These are phyloP conservation scores for Falco naumanni DNA, from an alignment of 2,797 vertebrate species.

Conservation along the genomic window DNA sequence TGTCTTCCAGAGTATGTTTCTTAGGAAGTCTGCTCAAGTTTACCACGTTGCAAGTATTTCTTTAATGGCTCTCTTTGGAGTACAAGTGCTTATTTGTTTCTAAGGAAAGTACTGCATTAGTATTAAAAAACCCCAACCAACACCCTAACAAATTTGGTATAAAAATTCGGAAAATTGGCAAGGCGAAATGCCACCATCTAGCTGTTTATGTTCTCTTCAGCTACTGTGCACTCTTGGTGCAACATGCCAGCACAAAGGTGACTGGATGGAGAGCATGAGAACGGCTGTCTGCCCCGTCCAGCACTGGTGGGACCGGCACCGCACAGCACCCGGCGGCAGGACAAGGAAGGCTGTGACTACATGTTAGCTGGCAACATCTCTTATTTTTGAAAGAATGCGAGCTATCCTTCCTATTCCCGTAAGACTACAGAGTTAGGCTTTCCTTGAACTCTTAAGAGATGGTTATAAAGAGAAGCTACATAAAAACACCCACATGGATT, in stretches of 20 bases:
- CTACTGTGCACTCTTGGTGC: background rate
- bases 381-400: background rate
- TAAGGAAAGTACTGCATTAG: background rate
- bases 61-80: background rate
- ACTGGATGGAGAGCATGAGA: accelerated
- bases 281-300: accelerated
- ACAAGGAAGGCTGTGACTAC: background rate
- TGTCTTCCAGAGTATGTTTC: background rate
- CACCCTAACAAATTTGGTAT: background rate
- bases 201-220: background rate
- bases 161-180: background rate
- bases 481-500: background rate
- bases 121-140: background rate
- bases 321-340: background rate
- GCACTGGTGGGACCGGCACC: background rate
- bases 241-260: background rate
- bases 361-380: background rate
- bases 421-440: background rate
- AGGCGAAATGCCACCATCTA: background rate
- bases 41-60: background rate
- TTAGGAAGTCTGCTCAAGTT: background rate
- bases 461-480: background rate
- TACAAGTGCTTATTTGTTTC: background rate
- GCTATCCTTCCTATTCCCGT: background rate
- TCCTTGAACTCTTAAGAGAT: background rate